phyloP scores from a whole-genome alignment of 2,797 vertebrate species.

The Sebastes matsubarae region DNA sequence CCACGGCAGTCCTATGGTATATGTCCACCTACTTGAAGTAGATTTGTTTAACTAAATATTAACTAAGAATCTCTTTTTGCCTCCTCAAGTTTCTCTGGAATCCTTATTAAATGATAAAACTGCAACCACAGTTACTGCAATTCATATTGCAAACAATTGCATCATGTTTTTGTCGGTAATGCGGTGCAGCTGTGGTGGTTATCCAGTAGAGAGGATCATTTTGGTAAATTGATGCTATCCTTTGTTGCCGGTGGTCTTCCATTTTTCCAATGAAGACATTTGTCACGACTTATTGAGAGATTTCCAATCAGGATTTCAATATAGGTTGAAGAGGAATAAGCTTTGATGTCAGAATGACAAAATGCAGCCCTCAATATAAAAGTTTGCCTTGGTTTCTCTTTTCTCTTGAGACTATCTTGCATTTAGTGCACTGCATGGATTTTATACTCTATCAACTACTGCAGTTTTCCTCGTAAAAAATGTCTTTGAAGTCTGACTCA shows the following conservation, averaged over 20 bases:
- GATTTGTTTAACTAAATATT: background rate
- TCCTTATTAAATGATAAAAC: background rate
- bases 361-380: conserved; percentile 20
- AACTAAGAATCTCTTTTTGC: background rate
- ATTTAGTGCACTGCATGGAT: conserved; percentile 20
- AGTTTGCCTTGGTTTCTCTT: conserved; percentile 18
- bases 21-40: background rate
- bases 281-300: background rate
- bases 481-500: conserved; percentile 74
- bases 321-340: background rate
- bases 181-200: conserved; percentile 6
- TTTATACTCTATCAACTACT: conserved; percentile 34
- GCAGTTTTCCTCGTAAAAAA: conserved; percentile 45
- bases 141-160: conserved; percentile 24
- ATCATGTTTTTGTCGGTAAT: conserved; percentile 14
- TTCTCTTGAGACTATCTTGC: conserved; percentile 23
- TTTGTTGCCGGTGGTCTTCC: conserved; percentile 9
- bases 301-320: conserved; percentile 23
- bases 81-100: background rate
- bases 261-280: conserved; percentile 6
- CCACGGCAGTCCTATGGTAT: background rate
- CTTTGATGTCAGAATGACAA: conserved; percentile 51
- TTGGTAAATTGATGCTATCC: background rate
- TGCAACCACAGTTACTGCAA: conserved; percentile 1
- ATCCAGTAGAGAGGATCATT: background rate